A percentile compares a stretch with the other conserved stretches of the same genome.
Conservation (phyloP, 2,888 invertebrate genomes). For the Amblyteles armatorius region DNA sequence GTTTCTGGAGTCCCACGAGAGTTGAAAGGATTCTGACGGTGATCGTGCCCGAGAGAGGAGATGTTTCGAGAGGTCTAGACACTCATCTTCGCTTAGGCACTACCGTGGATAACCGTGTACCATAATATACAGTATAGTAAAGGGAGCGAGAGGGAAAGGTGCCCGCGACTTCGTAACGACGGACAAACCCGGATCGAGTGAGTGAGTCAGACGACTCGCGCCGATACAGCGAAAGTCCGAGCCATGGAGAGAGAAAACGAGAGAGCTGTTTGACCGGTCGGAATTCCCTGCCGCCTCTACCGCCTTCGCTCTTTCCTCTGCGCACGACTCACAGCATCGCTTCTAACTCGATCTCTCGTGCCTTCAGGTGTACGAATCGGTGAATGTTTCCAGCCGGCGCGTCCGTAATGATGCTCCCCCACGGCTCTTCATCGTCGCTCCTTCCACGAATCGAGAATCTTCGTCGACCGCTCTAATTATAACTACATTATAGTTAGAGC, state of each 20-base stretch:
- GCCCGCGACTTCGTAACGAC: conserved; percentile 18
- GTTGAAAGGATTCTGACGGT: conserved; percentile 29
- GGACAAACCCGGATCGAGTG: conserved; percentile 38
- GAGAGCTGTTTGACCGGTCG: conserved; percentile 74
- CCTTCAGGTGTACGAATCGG: conserved; percentile 53
- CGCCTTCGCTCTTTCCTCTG: conserved; percentile 53
- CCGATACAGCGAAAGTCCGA: conserved; percentile 56
- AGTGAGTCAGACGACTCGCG: conserved; percentile 55
- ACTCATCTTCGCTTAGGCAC: conserved; percentile 13
- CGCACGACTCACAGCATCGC: conserved; percentile 27
- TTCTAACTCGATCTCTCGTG: conserved; percentile 50
- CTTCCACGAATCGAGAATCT: conserved; percentile 57
- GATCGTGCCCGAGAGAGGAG: conserved; percentile 12
- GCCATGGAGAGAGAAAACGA: conserved; percentile 60
- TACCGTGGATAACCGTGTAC: conserved; percentile 1
- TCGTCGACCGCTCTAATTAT: neutral
- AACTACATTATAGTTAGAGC: conserved; percentile 57
- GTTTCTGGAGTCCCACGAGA: conserved; percentile 9
- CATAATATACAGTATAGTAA: conserved; percentile 29
- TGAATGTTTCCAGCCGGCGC: conserved; percentile 50
- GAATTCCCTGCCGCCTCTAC: conserved; percentile 73
- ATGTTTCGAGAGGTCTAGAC: conserved; percentile 39
- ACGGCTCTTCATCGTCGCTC: conserved; percentile 20
- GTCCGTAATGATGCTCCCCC: neutral
- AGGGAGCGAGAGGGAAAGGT: conserved; percentile 42